Conservation (phyloP, 2,797 vertebrate species). For the Graptemys geographica region DNA sequence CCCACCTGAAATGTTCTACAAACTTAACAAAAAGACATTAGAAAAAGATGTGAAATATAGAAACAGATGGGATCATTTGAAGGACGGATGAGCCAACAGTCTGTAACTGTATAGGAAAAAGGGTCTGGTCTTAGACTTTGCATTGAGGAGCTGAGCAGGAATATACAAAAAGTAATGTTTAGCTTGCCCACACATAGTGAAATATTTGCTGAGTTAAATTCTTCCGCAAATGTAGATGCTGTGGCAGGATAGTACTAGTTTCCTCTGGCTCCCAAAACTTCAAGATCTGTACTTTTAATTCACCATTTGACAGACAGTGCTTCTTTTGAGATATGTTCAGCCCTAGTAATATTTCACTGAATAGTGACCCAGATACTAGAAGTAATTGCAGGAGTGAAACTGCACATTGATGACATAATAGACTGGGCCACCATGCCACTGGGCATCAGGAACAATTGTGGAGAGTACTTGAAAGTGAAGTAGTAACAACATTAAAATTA, state of each 20-base stretch:
- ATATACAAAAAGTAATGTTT: not conserved
- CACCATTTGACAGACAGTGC: constrained; percentile 24
- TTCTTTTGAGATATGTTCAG: not conserved
- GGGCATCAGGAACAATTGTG: not conserved
- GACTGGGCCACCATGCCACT: not conserved
- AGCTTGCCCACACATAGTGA: not conserved
- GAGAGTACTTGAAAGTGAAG: not conserved
- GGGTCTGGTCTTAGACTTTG: not conserved
- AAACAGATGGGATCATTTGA: not conserved
- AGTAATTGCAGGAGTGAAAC: not conserved
- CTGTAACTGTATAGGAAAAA: not conserved
- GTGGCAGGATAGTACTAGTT: not conserved
- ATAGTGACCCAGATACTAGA: constrained; percentile 6
- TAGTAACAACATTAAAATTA: not conserved
- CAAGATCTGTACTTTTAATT: constrained; percentile 1
- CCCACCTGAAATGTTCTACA: not conserved
- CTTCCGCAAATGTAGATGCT: not conserved
- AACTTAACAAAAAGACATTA: not conserved
- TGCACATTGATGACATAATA: not conserved
- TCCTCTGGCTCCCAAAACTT: not conserved
- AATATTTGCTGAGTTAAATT: not conserved
- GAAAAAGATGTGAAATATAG: not conserved
- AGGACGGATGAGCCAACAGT: not conserved
- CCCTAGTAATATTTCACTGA: not conserved
- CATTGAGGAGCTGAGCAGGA: not conserved